Base-by-base conservation (phyloP, 2,797 vertebrate genomes). In the Pyrocephalus nanus region DNA sequence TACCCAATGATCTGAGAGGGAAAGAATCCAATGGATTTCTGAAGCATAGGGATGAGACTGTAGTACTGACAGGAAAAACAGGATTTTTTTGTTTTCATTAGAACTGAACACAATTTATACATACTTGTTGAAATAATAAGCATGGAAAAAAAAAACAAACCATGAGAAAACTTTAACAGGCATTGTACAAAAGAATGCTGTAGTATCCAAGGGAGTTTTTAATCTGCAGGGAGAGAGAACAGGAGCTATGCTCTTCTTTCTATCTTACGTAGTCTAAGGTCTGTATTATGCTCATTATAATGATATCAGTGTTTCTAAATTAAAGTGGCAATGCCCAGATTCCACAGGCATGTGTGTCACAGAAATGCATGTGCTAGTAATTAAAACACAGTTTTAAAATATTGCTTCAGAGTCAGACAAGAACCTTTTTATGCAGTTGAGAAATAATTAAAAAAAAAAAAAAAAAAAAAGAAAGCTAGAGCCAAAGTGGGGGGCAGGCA, bases 1-100 rank as follows among this genome's bases (percentile, higher is more conserved):
- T 21, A 85, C 69, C 81, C 0, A 9, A 50, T 95, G 94, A 94
- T 87, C 74, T 91, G 94, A 92, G 74, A 79, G 72, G 72, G 84
- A 91, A 96, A 65, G 92, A 86, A 94, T 96, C 95, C 51, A 54
- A 0, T 80, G 78, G 89, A 54, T 74, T 93, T 80, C 75, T 91
- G 86, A 77, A 88, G 65, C 84, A 83, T 17, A 42, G 30, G 47
- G 64, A 83, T 83, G 62, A 95, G 86, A 42, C 69, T 92, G 75
- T 73, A 78, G 40, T 66, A 71, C 57, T 83, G 61, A 58, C 84
- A 93, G 89, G 91, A 96, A 88, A 60, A 88, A 74, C 78, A 70
- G 70, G 72, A 75, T 89, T 92, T 77, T 65, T 90, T 42, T 90
- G 82, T 74, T 92, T 92, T 82, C 78, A 62, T 69, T 47, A 78